phyloP scores from a whole-genome alignment of 2,797 vertebrate genomes.

The Siniperca obscura region DNA sequence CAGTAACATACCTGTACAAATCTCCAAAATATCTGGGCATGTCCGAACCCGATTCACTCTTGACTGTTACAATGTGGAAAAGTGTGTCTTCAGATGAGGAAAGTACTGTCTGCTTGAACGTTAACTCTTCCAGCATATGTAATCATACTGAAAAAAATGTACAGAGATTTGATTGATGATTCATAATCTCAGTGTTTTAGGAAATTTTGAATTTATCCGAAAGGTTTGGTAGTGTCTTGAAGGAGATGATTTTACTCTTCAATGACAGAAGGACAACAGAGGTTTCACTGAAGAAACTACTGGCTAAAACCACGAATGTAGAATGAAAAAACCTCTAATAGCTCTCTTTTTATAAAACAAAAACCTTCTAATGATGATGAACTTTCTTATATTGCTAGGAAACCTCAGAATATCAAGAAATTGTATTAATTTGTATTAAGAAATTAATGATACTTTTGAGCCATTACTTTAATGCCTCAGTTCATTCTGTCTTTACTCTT shows the following conservation, averaged over 20 bases:
- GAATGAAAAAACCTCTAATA: not conserved
- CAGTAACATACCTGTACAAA: slow-evolving; percentile 52
- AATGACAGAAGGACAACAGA: not conserved
- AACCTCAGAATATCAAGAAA: not conserved
- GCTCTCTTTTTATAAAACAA: not conserved
- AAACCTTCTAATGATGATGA: not conserved
- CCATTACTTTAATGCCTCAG: not conserved
- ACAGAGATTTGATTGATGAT: not conserved
- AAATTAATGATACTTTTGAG: not conserved
- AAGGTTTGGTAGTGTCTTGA: not conserved
- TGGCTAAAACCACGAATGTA: not conserved
- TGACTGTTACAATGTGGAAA: slow-evolving; percentile 18
- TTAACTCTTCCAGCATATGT: not conserved
- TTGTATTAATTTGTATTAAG: no score
- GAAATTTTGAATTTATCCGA: not conserved
- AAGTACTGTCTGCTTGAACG: not conserved
- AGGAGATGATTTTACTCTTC: not conserved
- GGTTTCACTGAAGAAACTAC: not conserved
- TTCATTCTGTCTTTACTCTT: not conserved
- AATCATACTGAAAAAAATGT: not conserved
- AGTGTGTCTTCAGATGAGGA: slow-evolving; percentile 4
- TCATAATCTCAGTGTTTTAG: not conserved
- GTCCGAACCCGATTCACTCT: slow-evolving; percentile 40
- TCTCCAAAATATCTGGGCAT: slow-evolving; percentile 39
- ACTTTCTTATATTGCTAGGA: not conserved